These are phyloP conservation scores for Dipodomys ordii DNA, from an alignment of 2,113 vertebrate genomes.

Conservation along the genomic window DNA sequence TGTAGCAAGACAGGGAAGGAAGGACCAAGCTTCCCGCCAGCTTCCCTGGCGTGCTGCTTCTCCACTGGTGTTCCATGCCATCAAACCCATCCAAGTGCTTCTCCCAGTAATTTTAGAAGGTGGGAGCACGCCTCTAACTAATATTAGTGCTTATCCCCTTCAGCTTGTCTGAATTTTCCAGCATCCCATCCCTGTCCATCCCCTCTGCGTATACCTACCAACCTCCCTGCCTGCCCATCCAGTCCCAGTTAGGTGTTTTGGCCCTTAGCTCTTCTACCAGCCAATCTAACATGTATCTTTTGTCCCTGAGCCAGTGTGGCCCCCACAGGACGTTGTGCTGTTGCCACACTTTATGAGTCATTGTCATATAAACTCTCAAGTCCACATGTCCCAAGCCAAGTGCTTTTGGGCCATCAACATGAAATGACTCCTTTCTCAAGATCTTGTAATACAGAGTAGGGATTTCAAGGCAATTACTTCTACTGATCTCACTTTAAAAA, in stretches of 20 bases:
- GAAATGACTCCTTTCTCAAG: not conserved
- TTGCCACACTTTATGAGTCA: not conserved
- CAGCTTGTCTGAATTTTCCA: not conserved
- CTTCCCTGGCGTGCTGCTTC: not conserved
- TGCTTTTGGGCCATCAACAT: constrained; percentile 39
- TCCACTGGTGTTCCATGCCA: not conserved
- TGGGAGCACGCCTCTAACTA: not conserved
- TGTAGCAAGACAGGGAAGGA: not conserved
- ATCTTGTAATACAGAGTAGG: not conserved
- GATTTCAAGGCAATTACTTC: constrained; percentile 37
- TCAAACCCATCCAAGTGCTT: not conserved
- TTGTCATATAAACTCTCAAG: not conserved
- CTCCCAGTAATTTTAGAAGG: not conserved
- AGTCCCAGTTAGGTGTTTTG: not conserved
- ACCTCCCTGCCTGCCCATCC: not conserved
- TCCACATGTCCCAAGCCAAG: constrained; percentile 13
- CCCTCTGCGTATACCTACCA: not conserved
- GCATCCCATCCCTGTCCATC: not conserved
- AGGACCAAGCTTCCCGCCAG: not conserved
- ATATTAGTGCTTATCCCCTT: not conserved
- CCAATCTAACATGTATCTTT: not conserved
- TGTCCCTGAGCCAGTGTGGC: not conserved
- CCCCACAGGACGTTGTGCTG: not conserved
- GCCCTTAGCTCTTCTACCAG: not conserved
- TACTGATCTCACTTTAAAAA: not conserved